phyloP scores from a whole-genome alignment of 2,113 vertebrate species.

The Vulpes ferrilata region DNA sequence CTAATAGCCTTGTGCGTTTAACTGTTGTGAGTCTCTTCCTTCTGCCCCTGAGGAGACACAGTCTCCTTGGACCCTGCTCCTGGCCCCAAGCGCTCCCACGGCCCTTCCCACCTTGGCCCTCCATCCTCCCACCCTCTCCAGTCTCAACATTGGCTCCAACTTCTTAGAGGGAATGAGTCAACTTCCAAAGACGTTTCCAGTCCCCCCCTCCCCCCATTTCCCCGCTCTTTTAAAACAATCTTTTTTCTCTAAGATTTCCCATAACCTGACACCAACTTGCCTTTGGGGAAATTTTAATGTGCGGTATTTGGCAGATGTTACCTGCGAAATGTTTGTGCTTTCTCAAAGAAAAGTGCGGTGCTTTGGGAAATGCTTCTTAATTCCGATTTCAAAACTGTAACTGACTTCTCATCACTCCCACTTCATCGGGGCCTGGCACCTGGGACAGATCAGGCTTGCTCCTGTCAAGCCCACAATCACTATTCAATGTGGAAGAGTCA shows the following conservation, averaged over 20 bases:
- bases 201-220: background rate
- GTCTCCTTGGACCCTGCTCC: background rate
- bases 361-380: conserved; percentile 48
- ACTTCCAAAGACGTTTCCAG: background rate
- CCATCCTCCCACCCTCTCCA: background rate
- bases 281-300: conserved; percentile 25
- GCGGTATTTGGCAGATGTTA: conserved; percentile 1
- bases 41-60: background rate
- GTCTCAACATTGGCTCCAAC: background rate
- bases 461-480: background rate
- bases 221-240: background rate
- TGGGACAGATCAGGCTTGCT: background rate
- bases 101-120: background rate
- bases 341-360: background rate
- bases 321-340: conserved; percentile 12
- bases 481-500: background rate
- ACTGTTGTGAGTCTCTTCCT: background rate
- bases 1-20: background rate
- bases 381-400: conserved; percentile 49
- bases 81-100: accelerated
- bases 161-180: background rate
- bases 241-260: background rate
- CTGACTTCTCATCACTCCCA: background rate
- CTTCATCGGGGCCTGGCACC: background rate
- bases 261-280: background rate